These are phyloP conservation scores for Tribolium madens DNA, from an alignment of 1,140 invertebrate genomes.

Conservation along the genomic window DNA sequence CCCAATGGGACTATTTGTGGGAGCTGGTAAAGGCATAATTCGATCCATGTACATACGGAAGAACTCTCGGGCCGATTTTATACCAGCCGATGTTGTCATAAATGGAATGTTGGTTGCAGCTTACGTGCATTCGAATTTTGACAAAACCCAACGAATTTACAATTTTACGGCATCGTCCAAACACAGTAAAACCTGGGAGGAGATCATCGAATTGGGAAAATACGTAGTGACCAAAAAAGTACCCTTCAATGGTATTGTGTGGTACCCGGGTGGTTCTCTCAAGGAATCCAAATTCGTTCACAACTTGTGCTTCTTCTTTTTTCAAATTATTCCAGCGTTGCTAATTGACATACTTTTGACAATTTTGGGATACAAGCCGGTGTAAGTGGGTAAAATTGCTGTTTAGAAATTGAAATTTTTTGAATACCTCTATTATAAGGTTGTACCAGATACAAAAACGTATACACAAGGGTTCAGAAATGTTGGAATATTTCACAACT, in stretches of 20 bases:
- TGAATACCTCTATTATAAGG: too few species aligned
- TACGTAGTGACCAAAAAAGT: conserved; percentile 77
- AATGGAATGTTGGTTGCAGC: conserved; percentile 80
- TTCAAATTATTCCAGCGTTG: conserved; percentile 88
- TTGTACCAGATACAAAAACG: conserved; percentile 79
- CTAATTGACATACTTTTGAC: conserved; percentile 81
- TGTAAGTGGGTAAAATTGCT: conserved; percentile 71
- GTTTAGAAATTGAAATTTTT: not conserved
- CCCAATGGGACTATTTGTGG: conserved; percentile 82
- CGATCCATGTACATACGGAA: conserved; percentile 85
- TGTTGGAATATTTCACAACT: conserved; percentile 86
- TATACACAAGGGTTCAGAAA: conserved; percentile 83
- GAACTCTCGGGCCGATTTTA: conserved; percentile 82
- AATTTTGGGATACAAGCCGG: conserved; percentile 83
- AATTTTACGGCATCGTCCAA: conserved; percentile 80
- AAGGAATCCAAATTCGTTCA: conserved; percentile 82
- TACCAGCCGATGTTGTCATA: conserved; percentile 86
- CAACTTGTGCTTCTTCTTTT: conserved; percentile 82
- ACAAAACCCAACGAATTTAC: conserved; percentile 66
- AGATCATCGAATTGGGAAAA: conserved; percentile 86
- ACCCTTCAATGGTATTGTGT: conserved; percentile 81
- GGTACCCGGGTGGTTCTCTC: conserved; percentile 91
- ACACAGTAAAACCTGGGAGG: conserved; percentile 82
- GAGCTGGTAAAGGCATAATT: conserved; percentile 86
- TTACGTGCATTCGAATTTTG: conserved; percentile 51